Evolutionary conservation across 2,797 vertebrate genomes (phyloP).

Genomic region (Molossus alvarezi): DNA sequence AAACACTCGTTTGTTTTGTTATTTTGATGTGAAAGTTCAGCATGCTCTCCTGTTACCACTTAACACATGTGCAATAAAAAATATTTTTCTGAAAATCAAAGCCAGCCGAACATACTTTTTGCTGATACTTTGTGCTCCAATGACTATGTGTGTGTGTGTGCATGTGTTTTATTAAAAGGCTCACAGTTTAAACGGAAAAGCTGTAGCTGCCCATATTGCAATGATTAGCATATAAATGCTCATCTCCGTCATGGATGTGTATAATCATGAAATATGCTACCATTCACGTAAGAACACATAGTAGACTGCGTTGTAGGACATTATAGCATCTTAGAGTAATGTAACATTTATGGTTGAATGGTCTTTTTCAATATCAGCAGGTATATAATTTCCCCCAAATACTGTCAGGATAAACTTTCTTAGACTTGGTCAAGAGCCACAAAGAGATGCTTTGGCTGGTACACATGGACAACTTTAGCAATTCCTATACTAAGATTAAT

Average conservation of each 20-base stretch:
- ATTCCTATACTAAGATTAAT: not conserved
- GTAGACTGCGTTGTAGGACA: conserved; percentile 82
- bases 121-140: conserved; percentile 80
- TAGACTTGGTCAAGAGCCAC: conserved; percentile 54
- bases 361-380: conserved; percentile 78
- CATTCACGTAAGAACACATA: conserved; percentile 79
- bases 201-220: conserved; percentile 77
- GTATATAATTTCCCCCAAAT: conserved; percentile 75
- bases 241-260: conserved; percentile 84
- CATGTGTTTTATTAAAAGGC: conserved; percentile 86
- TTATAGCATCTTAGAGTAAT: conserved; percentile 82
- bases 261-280: conserved; percentile 89
- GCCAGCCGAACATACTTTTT: conserved; percentile 16
- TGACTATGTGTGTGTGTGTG: conserved; percentile 85
- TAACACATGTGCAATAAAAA: conserved; percentile 75
- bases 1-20: not conserved
- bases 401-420: conserved; percentile 63
- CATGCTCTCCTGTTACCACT: not conserved
- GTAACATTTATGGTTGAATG: conserved; percentile 79
- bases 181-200: conserved; percentile 83
- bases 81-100: conserved; percentile 77
- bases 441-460: conserved; percentile 29
- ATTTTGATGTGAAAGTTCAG: not conserved
- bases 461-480: not conserved
- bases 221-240: conserved; percentile 89